These are phyloP conservation scores for Clivina fossor DNA, from an alignment of 2,888 invertebrate genomes.

Conservation along the genomic window DNA sequence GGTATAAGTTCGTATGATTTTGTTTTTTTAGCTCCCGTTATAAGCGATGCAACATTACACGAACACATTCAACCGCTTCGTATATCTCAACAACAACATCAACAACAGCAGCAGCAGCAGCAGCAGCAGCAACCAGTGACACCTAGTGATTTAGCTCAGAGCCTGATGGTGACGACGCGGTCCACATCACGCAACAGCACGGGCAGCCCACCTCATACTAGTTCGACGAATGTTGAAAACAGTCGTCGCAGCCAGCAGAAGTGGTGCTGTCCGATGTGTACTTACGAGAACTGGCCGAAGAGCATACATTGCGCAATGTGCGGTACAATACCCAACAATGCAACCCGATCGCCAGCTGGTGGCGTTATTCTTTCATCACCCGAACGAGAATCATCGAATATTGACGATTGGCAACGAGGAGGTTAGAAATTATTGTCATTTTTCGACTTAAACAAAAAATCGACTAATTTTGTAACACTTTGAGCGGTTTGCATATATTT, in stretches of 20 bases:
- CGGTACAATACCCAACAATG: constrained; percentile 54
- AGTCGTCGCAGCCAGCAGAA: constrained; percentile 53
- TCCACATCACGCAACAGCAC: constrained; percentile 48
- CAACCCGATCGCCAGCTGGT: constrained; percentile 50
- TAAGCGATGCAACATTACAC: constrained; percentile 56
- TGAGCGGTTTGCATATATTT: no score
- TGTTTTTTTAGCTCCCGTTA: constrained; percentile 41
- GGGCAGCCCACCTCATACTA: constrained; percentile 52
- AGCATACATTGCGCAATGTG: constrained; percentile 90
- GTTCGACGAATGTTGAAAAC: constrained; percentile 51
- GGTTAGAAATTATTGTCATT: no score
- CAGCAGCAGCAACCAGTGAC: neutral
- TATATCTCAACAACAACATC: constrained; percentile 47
- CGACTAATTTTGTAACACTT: no score
- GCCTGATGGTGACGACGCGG: constrained; percentile 43
- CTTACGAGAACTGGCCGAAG: constrained; percentile 96
- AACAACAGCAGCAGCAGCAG: constrained; percentile 3
- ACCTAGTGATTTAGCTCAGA: constrained; percentile 50
- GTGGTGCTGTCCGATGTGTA: constrained; percentile 74
- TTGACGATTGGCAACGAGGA: constrained; percentile 10
- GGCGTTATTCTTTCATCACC: constrained; percentile 57
- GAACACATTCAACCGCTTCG: constrained; percentile 61
- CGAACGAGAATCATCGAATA: constrained; percentile 50
- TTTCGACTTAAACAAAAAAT: no score
- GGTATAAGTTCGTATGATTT: no score